Conservation (phyloP, 92 coral and sea anemone genomes). For the Bergia sp. region DNA sequence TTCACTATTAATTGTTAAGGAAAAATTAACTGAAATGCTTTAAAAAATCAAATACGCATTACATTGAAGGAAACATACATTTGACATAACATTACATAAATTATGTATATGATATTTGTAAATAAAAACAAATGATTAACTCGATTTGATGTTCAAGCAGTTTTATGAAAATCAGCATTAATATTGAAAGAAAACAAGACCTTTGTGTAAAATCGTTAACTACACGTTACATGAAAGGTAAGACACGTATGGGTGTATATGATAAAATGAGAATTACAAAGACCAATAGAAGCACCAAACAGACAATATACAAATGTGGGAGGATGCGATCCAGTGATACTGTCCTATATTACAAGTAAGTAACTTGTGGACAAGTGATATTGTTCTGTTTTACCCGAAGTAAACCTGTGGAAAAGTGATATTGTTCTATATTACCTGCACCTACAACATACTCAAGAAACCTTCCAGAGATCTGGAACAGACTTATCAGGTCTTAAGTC, state of each 20-base stretch:
- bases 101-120: not conserved
- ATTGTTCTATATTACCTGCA: not conserved
- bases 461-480: too few species aligned
- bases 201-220: too few species aligned
- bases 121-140: not conserved
- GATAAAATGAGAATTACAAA: too few species aligned
- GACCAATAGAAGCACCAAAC: too few species aligned
- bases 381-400: not conserved
- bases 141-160: not conserved
- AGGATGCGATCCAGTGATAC: not conserved
- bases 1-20: constrained; percentile 8
- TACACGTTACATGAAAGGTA: not conserved
- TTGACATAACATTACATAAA: too few species aligned
- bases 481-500: too few species aligned
- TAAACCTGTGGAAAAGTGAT: not conserved
- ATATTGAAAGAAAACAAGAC: not conserved
- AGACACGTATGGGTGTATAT: too few species aligned
- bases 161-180: not conserved
- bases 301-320: too few species aligned
- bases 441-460: not conserved
- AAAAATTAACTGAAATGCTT: not conserved
- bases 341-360: not conserved
- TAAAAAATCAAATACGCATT: not conserved
- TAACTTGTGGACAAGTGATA: not conserved
- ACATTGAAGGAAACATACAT: too few species aligned